Conservation (phyloP, 2,888 invertebrate species). For the Spodoptera littoralis region DNA sequence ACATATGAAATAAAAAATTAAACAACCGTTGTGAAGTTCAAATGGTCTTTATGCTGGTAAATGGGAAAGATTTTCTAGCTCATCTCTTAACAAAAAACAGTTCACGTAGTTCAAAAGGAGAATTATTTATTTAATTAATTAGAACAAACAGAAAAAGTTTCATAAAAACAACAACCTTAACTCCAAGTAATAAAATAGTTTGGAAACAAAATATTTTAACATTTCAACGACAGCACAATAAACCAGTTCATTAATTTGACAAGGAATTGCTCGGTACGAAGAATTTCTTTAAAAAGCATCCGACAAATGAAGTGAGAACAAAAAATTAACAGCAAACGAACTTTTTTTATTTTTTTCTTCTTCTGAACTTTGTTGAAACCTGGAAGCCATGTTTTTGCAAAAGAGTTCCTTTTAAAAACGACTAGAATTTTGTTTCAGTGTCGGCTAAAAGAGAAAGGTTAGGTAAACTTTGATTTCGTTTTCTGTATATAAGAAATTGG, state of each 20-base stretch:
- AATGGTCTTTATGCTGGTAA: no score
- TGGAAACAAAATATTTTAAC: constrained; percentile 27
- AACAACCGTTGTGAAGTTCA: no score
- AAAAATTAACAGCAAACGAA: constrained; percentile 41
- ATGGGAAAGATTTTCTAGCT: no score
- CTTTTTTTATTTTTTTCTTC: constrained; percentile 18
- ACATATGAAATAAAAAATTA: no score
- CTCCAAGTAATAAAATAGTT: constrained; percentile 6
- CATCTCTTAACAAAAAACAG: no score
- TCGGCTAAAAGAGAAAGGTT: no score
- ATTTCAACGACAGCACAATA: constrained; percentile 38
- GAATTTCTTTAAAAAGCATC: constrained; percentile 47
- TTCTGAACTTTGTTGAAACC: constrained; percentile 28
- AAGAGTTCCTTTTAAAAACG: constrained; percentile 14
- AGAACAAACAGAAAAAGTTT: neutral
- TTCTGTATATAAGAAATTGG: no score
- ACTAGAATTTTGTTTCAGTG: constrained; percentile 3
- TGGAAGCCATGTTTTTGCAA: constrained; percentile 3
- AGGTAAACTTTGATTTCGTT: no score
- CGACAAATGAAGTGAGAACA: constrained; percentile 52
- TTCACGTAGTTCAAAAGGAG: no score
- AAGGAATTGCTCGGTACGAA: constrained; percentile 56
- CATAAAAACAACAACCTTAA: constrained; percentile 8
- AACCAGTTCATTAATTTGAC: constrained; percentile 57
- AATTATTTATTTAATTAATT: neutral